Conservation (phyloP, 2,113 vertebrate genomes). For the Brachypteracias leptosomus region DNA sequence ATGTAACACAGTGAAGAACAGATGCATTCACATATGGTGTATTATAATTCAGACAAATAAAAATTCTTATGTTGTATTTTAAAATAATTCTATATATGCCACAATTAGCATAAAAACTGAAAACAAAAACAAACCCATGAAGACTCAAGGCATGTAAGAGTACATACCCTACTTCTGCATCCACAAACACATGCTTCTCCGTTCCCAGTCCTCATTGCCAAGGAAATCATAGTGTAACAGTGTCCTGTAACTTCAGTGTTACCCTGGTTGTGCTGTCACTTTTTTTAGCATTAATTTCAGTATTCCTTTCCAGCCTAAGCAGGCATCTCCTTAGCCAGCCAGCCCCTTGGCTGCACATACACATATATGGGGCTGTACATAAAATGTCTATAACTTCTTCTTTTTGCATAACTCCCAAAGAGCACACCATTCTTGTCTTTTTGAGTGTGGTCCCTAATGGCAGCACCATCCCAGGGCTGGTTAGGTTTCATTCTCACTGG, state of each 20-base stretch:
- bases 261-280: background rate
- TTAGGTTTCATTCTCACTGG: background rate
- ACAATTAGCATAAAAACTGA: constrained; percentile 26
- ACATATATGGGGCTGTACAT: background rate
- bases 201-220: background rate
- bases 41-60: constrained; percentile 68
- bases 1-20: constrained; percentile 57
- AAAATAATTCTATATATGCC: constrained; percentile 49
- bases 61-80: constrained; percentile 57
- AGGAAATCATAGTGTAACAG: background rate
- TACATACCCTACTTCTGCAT: background rate
- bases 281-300: background rate
- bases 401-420: background rate
- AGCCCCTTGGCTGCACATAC: background rate
- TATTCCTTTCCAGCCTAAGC: background rate
- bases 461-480: background rate
- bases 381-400: background rate
- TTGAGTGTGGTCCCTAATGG: background rate
- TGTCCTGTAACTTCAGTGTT: background rate
- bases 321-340: background rate
- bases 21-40: constrained; percentile 61
- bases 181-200: background rate
- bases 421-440: background rate
- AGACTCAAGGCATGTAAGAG: background rate
- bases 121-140: constrained; percentile 37